These are phyloP conservation scores for Fringilla coelebs DNA, from an alignment of 2,797 vertebrate genomes.

Conservation along the genomic window DNA sequence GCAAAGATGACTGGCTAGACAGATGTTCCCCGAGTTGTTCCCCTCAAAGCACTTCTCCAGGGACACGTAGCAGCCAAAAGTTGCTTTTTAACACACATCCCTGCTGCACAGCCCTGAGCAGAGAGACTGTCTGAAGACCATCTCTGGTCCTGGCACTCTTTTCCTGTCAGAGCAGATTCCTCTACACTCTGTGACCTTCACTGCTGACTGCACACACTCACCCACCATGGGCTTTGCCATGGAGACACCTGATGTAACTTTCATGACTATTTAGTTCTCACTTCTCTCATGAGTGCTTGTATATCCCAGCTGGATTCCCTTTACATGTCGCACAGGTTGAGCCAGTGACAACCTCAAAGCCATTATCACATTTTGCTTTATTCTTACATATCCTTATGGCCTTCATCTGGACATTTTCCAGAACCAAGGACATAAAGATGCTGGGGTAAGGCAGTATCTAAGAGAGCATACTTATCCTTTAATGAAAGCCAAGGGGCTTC, in stretches of 20 bases:
- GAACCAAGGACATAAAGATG: not conserved
- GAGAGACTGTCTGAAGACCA: not conserved
- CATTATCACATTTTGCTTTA: not conserved
- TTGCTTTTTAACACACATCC: not conserved
- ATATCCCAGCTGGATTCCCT: not conserved
- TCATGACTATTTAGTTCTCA: not conserved
- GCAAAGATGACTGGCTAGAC: not conserved
- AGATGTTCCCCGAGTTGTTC: not conserved
- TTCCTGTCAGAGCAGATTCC: not conserved
- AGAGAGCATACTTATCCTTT: not conserved
- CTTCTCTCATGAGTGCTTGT: not conserved
- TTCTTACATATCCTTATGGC: not conserved
- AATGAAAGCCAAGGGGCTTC: constrained; percentile 1
- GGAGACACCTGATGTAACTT: not conserved
- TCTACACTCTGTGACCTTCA: not conserved
- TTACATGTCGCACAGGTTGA: accelerated
- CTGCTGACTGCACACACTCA: not conserved
- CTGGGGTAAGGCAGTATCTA: not conserved
- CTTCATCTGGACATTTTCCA: not conserved
- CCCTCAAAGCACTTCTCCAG: not conserved
- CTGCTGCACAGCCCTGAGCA: not conserved
- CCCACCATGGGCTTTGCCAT: not conserved
- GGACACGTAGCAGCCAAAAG: not conserved
- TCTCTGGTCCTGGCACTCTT: not conserved
- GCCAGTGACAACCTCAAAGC: not conserved